Evolutionary conservation across 2,113 vertebrate genomes (phyloP).

Genomic region (Argyrosomus japonicus): DNA sequence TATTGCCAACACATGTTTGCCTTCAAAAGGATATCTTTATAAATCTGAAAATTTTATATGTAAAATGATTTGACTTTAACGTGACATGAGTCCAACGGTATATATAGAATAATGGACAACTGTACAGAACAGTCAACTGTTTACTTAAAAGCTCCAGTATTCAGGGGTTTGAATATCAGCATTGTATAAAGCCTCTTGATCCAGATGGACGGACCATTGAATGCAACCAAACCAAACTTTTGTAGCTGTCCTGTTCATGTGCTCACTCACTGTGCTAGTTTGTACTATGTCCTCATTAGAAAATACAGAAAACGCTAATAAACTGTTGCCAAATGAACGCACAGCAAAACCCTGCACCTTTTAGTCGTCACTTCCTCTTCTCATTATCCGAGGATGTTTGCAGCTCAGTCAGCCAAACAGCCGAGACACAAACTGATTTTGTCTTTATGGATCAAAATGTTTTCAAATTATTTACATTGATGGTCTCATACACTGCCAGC

Average conservation of each 20-base stretch:
- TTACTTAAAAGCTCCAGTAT: conserved; percentile 90
- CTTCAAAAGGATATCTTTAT: conserved; percentile 73
- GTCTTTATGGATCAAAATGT: conserved; percentile 90
- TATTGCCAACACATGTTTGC: conserved; percentile 58
- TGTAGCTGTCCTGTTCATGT: conserved; percentile 82
- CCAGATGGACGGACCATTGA: conserved; percentile 87
- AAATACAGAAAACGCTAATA: conserved; percentile 76
- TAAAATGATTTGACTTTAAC: conserved; percentile 86
- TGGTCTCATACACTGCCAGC: conserved; percentile 90
- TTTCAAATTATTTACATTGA: conserved; percentile 92
- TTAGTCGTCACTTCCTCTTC: conserved; percentile 70
- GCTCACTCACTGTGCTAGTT: conserved; percentile 91
- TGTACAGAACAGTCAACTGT: conserved; percentile 92
- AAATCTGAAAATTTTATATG: conserved; percentile 71
- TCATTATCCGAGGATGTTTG: conserved; percentile 83
- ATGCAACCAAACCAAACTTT: conserved; percentile 94
- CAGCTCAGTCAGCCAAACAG: conserved; percentile 74
- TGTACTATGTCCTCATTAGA: conserved; percentile 91
- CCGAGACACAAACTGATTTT: conserved; percentile 90
- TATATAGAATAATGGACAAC: conserved; percentile 81
- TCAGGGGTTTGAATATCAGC: conserved; percentile 91
- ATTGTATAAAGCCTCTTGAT: conserved; percentile 89
- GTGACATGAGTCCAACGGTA: conserved; percentile 83
- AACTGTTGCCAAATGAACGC: conserved; percentile 81
- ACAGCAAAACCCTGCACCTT: conserved; percentile 79